A percentile compares a stretch with the other conserved stretches of the same genome.
phyloP scores from a whole-genome alignment of 2,888 invertebrate genomes.

The Drosophila paucipuncta region DNA sequence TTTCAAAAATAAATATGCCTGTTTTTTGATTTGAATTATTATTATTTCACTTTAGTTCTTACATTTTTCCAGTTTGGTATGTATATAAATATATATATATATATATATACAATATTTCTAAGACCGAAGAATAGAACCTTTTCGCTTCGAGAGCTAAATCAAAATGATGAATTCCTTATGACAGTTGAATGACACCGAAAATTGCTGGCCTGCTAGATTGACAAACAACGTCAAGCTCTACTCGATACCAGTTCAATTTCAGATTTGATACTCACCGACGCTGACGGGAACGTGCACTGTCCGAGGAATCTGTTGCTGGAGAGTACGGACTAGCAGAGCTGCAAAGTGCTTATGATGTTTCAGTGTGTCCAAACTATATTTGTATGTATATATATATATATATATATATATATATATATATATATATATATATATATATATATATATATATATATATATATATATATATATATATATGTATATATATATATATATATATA shows the following conservation, averaged over 20 bases:
- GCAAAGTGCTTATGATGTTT: neutral
- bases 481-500: neutral
- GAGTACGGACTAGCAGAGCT: slow-evolving; percentile 8
- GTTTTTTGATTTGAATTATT: slow-evolving; percentile 17
- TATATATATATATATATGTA: neutral
- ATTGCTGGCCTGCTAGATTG: slow-evolving; percentile 48
- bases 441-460: neutral
- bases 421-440: neutral
- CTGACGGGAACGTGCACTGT: slow-evolving; percentile 25
- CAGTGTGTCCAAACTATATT: neutral
- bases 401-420: neutral
- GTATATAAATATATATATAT: neutral
- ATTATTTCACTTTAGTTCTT: slow-evolving; percentile 32
- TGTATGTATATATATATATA: neutral
- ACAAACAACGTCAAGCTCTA: slow-evolving; percentile 13
- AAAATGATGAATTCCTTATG: slow-evolving; percentile 55
- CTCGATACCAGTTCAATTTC: slow-evolving; percentile 19
- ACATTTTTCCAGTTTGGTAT: slow-evolving; percentile 43
- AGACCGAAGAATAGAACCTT: slow-evolving; percentile 39
- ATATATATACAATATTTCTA: slow-evolving; percentile 6
- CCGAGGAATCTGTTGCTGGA: slow-evolving; percentile 23
- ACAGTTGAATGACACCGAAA: slow-evolving; percentile 33
- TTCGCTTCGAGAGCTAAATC: slow-evolving; percentile 28
- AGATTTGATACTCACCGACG: slow-evolving; percentile 48
- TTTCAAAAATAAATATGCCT: slow-evolving; percentile 20